A percentile compares a stretch with the other conserved stretches of the same genome.
phyloP scores from a whole-genome alignment of 2,888 invertebrate species.

The Cephus runcator region DNA sequence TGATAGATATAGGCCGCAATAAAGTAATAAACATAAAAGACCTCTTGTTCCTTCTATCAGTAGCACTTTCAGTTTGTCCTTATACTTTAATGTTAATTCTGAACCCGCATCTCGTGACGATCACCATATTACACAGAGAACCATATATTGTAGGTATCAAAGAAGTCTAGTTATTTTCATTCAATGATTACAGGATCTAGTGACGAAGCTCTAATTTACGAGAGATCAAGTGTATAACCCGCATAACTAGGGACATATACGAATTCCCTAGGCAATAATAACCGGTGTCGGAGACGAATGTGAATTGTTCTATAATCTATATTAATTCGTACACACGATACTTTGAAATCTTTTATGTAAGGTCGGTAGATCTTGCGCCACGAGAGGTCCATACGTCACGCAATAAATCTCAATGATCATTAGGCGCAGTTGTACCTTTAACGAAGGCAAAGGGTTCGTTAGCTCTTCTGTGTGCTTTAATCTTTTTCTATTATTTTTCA shows the following conservation, averaged over 20 bases:
- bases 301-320: not conserved
- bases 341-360: not conserved
- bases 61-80: not conserved
- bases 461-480: not conserved
- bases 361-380: not conserved
- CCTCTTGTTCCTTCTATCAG: conserved; percentile 10
- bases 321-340: not conserved
- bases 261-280: not conserved
- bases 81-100: not conserved
- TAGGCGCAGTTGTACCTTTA: not conserved
- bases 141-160: not conserved
- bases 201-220: not conserved
- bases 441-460: not conserved
- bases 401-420: not conserved
- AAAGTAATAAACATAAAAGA: conserved; percentile 62
- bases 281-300: not conserved
- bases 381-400: not conserved
- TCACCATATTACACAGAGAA: not conserved
- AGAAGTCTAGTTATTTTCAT: not conserved
- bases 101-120: not conserved
- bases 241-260: not conserved
- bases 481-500: not conserved
- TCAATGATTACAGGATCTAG: not conserved
- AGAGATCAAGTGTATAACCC: not conserved
- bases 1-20: conserved; percentile 55